Conservation (phyloP, 2,113 vertebrate species). For the Jacana jacana region DNA sequence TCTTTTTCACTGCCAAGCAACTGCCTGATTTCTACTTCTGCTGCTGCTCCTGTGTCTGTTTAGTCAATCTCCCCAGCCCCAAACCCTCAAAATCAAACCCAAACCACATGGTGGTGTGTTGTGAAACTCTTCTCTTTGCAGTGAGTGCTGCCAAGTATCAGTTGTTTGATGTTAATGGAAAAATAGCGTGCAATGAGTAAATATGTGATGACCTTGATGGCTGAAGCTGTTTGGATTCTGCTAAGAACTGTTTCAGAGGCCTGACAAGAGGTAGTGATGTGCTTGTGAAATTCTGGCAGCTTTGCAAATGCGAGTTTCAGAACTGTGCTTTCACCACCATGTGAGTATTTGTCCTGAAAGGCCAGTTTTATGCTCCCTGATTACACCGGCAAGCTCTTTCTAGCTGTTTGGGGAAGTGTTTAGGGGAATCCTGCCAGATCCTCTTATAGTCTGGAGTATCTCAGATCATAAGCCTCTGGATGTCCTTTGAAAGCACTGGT, state of each 20-base stretch:
- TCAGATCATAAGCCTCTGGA: neutral
- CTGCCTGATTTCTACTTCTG: neutral
- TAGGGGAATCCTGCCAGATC: neutral
- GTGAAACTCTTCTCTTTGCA: neutral
- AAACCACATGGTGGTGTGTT: neutral
- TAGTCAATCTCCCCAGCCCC: neutral
- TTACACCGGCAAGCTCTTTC: neutral
- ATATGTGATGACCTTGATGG: neutral
- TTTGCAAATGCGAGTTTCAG: neutral
- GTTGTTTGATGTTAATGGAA: neutral
- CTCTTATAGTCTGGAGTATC: neutral
- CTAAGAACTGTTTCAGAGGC: neutral
- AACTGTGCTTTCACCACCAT: neutral
- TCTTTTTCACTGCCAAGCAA: neutral
- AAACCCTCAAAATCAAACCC: neutral
- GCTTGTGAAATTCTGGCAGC: neutral
- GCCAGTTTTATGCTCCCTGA: neutral
- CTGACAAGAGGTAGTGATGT: neutral
- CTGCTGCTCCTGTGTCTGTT: neutral
- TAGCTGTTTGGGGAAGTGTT: neutral
- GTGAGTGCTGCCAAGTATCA: neutral
- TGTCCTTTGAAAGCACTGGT: neutral
- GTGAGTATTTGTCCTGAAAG: neutral
- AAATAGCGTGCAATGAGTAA: accelerated
- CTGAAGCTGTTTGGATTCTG: neutral